Conservation (phyloP, 2,888 invertebrate species). For the Cantharis nigra region DNA sequence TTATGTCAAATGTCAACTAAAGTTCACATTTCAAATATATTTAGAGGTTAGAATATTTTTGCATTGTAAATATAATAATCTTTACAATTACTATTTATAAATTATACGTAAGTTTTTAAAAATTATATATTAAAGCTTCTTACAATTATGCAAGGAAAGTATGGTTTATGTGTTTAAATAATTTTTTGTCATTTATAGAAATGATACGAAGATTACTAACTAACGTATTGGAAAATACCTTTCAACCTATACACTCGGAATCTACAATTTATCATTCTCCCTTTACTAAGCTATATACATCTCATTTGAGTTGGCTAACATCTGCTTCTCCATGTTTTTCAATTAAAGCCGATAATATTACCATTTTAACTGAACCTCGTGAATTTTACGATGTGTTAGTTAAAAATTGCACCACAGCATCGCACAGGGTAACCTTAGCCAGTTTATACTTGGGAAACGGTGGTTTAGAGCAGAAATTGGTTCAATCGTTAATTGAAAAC, state of each 20-base stretch:
- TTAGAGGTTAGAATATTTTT: not conserved
- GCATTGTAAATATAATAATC: not conserved
- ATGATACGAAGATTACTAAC: slow-evolving; percentile 52
- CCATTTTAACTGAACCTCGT: slow-evolving; percentile 74
- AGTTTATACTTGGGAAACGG: slow-evolving; percentile 95
- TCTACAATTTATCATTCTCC: slow-evolving; percentile 42
- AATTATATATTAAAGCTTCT: not conserved
- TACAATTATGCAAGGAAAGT: not conserved
- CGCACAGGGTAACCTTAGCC: slow-evolving; percentile 76
- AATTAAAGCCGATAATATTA: slow-evolving; percentile 68
- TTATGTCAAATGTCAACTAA: not conserved
- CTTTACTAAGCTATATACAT: slow-evolving; percentile 46
- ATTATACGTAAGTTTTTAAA: not conserved
- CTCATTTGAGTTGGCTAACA: slow-evolving; percentile 61
- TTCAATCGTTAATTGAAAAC: slow-evolving; percentile 68
- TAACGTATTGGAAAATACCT: slow-evolving; percentile 46
- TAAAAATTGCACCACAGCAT: slow-evolving; percentile 69
- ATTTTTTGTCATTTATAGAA: slow-evolving; percentile 4
- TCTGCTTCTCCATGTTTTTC: slow-evolving; percentile 71
- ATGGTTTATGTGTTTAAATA: not conserved
- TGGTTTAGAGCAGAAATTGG: slow-evolving; percentile 75
- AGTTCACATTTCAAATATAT: not conserved
- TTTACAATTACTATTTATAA: not conserved
- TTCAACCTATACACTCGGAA: slow-evolving; percentile 41
- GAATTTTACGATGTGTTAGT: slow-evolving; percentile 77